Evolutionary conservation across 2,113 vertebrate species (phyloP).

Genomic region (Urocitellus parryii): DNA sequence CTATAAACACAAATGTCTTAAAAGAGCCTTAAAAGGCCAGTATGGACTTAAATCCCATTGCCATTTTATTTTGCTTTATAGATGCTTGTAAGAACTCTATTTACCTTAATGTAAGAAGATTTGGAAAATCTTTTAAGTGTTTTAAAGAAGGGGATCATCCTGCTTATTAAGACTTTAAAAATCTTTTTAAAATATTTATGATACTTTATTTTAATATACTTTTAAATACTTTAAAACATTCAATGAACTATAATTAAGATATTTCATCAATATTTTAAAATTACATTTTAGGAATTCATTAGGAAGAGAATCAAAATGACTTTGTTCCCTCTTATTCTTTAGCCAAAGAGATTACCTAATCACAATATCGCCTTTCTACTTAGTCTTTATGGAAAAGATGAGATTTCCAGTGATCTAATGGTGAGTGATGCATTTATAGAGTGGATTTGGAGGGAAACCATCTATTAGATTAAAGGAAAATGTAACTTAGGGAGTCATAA

Average conservation of each 20-base stretch:
- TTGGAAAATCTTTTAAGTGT: not conserved
- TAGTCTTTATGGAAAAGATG: constrained; percentile 23
- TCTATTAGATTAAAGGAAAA: not conserved
- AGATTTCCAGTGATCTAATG: not conserved
- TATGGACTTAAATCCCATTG: not conserved
- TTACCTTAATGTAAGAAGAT: not conserved
- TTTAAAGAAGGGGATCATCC: constrained; percentile 23
- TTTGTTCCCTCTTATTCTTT: not conserved
- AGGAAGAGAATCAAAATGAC: not conserved
- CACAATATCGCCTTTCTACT: not conserved
- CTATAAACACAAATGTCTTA: not conserved
- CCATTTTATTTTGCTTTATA: not conserved
- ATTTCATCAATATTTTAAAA: not conserved
- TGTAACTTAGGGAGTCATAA: not conserved
- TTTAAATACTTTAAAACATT: not conserved
- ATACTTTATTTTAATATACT: not conserved
- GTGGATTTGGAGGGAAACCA: not conserved
- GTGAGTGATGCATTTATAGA: not conserved
- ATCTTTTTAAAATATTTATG: not conserved
- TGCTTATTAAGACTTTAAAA: constrained; percentile 10
- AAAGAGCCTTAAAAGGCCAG: not conserved
- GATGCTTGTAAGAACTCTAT: not conserved
- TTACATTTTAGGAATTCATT: not conserved
- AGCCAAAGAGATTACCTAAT: not conserved
- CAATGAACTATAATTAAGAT: not conserved